phyloP scores from a whole-genome alignment of 92 coral and sea anemone genomes.

The Montipora capitata region DNA sequence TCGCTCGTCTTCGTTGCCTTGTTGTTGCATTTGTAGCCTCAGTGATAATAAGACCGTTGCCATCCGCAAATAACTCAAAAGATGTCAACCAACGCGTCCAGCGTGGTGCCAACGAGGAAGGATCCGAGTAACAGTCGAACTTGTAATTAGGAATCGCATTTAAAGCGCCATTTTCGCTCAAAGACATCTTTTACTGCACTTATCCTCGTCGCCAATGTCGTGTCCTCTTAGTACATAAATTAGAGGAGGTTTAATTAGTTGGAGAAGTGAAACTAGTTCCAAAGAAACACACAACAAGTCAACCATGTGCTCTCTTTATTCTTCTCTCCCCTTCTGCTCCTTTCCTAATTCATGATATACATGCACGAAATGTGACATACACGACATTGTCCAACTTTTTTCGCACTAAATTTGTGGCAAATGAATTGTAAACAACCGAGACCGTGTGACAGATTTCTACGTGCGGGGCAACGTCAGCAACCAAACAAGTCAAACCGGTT shows the following conservation, averaged over 20 bases:
- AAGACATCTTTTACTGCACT: not conserved
- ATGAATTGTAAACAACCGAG: too few relatives aligned
- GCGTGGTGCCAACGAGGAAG: conserved; percentile 40
- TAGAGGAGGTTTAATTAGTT: not conserved
- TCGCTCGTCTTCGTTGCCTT: conserved; percentile 59
- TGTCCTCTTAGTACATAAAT: conserved; percentile 23
- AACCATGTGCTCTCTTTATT: too few relatives aligned
- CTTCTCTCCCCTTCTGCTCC: too few relatives aligned
- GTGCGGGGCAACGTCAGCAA: too few relatives aligned
- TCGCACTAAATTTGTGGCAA: too few relatives aligned
- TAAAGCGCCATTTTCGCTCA: conserved; percentile 14
- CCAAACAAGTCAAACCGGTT: too few relatives aligned
- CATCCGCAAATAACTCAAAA: conserved; percentile 57
- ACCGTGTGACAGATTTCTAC: too few relatives aligned
- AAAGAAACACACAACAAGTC: too few relatives aligned
- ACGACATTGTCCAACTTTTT: too few relatives aligned
- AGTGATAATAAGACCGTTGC: conserved; percentile 56
- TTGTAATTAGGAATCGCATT: conserved; percentile 30
- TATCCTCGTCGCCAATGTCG: conserved; percentile 34
- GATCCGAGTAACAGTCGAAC: conserved; percentile 54
- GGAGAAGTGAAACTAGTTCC: not conserved
- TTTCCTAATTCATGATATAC: too few relatives aligned
- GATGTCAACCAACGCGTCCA: conserved; percentile 54
- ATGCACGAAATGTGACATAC: too few relatives aligned
- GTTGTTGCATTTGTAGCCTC: conserved; percentile 20